Conservation (phyloP, 1,140 invertebrate species). For the Bombus confusus region DNA sequence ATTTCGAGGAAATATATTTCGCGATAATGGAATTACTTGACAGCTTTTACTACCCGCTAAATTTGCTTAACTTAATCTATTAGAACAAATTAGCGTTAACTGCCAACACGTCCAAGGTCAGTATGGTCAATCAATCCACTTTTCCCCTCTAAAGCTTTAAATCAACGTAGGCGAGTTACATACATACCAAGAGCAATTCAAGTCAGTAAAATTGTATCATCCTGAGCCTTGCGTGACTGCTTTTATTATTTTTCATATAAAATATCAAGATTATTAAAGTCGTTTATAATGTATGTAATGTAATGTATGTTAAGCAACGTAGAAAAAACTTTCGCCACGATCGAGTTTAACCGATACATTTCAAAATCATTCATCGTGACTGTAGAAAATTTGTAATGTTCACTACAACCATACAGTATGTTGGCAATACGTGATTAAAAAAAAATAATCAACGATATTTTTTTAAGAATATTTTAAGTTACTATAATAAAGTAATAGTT, state of each 20-base stretch:
- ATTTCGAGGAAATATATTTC: not conserved
- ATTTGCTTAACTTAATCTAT: constrained; percentile 25
- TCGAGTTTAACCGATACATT: not conserved
- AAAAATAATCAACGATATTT: not conserved
- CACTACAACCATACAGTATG: not conserved
- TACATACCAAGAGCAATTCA: not conserved
- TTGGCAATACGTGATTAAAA: not conserved
- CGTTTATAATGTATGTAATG: not conserved
- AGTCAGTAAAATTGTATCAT: not conserved
- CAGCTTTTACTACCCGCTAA: not conserved
- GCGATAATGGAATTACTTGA: constrained; percentile 9
- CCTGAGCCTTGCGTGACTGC: too few relatives aligned
- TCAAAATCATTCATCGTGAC: not conserved
- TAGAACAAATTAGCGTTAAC: constrained; percentile 27
- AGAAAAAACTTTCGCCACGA: not conserved
- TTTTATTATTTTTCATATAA: not conserved
- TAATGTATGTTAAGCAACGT: not conserved
- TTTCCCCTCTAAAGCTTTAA: constrained; percentile 12
- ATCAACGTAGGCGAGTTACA: constrained; percentile 17
- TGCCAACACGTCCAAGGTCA: constrained; percentile 27
- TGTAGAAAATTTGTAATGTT: not conserved
- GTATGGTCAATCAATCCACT: constrained; percentile 23
- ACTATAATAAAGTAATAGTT: too few relatives aligned
- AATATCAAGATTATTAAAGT: not conserved
- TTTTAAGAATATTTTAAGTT: not conserved